Conservation (phyloP, 23 tunicate species). For the Phallusia fumigata region DNA sequence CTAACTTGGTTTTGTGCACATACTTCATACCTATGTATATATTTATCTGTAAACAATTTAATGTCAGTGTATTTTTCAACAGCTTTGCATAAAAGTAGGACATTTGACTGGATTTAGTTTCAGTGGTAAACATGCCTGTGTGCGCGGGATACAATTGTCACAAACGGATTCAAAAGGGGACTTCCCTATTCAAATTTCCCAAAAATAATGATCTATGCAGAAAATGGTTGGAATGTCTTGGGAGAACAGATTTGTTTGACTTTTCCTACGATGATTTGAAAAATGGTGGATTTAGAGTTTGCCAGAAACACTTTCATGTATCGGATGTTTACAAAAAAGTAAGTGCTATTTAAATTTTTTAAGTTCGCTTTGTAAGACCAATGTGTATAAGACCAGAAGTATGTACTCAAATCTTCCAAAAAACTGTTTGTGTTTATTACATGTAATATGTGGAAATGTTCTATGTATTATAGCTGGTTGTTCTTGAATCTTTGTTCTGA, state of each 20-base stretch:
- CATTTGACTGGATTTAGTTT: too few relatives aligned
- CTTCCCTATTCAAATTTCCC: slow-evolving; percentile 21
- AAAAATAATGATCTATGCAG: slow-evolving; percentile 7
- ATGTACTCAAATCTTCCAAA: too few relatives aligned
- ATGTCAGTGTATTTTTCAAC: neutral
- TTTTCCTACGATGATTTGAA: slow-evolving; percentile 7
- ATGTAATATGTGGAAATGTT: too few relatives aligned
- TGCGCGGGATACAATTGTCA: slow-evolving; percentile 12
- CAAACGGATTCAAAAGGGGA: neutral
- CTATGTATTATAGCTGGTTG: too few relatives aligned
- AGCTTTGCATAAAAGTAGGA: neutral
- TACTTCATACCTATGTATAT: too few relatives aligned
- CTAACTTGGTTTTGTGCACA: too few relatives aligned
- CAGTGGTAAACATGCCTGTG: neutral
- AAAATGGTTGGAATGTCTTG: slow-evolving; percentile 14
- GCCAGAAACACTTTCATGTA: slow-evolving; percentile 13
- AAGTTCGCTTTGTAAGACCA: too few relatives aligned
- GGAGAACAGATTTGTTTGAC: slow-evolving; percentile 12
- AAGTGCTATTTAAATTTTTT: neutral
- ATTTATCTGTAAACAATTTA: neutral
- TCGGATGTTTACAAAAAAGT: slow-evolving; percentile 21
- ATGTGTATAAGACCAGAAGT: too few relatives aligned
- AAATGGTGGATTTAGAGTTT: slow-evolving; percentile 20
- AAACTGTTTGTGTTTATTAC: too few relatives aligned
- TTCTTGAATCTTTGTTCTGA: too few relatives aligned